A percentile compares a stretch with the other conserved stretches of the same genome.
Evolutionary conservation across 1,140 invertebrate species (phyloP).

Genomic region (Drosophila punjabiensis): DNA sequence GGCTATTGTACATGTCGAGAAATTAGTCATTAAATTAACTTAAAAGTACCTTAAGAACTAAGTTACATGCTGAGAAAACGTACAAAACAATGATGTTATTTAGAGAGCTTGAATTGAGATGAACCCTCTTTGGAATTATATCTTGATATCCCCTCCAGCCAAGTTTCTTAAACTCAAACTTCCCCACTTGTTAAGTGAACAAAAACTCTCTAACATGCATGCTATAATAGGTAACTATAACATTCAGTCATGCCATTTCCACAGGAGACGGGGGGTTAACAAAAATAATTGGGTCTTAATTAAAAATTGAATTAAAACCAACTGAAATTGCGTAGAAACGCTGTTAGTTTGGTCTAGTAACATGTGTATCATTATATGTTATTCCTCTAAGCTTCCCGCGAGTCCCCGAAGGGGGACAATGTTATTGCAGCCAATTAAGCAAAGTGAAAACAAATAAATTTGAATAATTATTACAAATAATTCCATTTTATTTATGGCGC

Average conservation of each 20-base stretch:
- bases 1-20: slow-evolving; percentile 8
- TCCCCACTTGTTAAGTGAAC: neutral
- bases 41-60: slow-evolving; percentile 41
- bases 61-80: slow-evolving; percentile 1
- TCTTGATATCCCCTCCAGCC: neutral
- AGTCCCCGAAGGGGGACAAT: slow-evolving; percentile 1
- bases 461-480: slow-evolving; percentile 68
- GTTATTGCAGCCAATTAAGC: slow-evolving; percentile 28
- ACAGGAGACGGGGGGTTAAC: slow-evolving; percentile 15
- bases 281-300: slow-evolving; percentile 23
- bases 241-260: slow-evolving; percentile 26
- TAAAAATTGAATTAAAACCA: slow-evolving; percentile 34
- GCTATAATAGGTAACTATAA: slow-evolving; percentile 13
- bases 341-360: slow-evolving; percentile 34
- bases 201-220: slow-evolving; percentile 18
- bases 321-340: slow-evolving; percentile 26
- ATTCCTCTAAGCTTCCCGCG: slow-evolving; percentile 5
- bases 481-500: slow-evolving; percentile 52
- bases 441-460: slow-evolving; percentile 57
- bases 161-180: neutral
- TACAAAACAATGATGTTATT: neutral
- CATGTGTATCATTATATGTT: slow-evolving; percentile 9
- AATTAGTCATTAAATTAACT: slow-evolving; percentile 22
- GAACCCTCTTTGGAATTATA: neutral
- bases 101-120: neutral